Evolutionary conservation across 2,113 vertebrate genomes (phyloP).

Genomic region (Haemorhous mexicanus): DNA sequence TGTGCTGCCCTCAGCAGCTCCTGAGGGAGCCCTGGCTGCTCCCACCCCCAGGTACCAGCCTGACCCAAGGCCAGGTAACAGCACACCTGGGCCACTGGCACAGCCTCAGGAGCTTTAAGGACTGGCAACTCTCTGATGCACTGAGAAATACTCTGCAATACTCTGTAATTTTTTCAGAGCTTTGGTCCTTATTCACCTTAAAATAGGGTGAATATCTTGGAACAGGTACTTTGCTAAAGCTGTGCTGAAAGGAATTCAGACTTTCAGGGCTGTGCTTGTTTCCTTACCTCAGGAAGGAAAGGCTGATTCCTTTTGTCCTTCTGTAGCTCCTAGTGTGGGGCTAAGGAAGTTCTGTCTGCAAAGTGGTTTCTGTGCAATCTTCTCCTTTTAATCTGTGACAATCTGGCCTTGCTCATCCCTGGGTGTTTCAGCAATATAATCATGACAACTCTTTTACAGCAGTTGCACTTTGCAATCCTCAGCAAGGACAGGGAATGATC

Average conservation of each 20-base stretch:
- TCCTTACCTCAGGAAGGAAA: neutral
- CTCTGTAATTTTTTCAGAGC: neutral
- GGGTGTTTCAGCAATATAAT: neutral
- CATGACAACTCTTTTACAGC: fast-evolving
- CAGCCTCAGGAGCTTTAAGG: neutral
- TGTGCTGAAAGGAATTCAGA: neutral
- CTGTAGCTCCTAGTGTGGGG: neutral
- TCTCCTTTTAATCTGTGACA: neutral
- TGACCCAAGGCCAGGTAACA: neutral
- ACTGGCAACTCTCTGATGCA: neutral
- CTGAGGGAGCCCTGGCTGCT: neutral
- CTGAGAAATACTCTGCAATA: neutral
- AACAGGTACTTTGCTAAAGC: neutral
- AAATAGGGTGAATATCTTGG: neutral
- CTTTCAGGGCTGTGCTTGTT: neutral
- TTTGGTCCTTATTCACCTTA: neutral
- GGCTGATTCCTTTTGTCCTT: neutral
- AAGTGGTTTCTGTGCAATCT: neutral
- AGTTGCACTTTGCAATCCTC: neutral
- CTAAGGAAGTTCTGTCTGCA: neutral
- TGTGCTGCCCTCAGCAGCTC: neutral
- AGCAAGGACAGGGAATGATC: neutral
- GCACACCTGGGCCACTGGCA: neutral
- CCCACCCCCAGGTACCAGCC: neutral
- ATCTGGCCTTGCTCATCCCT: neutral